These are phyloP conservation scores for Pyrgilauda ruficollis DNA, from an alignment of 2,113 vertebrate genomes.

Conservation along the genomic window DNA sequence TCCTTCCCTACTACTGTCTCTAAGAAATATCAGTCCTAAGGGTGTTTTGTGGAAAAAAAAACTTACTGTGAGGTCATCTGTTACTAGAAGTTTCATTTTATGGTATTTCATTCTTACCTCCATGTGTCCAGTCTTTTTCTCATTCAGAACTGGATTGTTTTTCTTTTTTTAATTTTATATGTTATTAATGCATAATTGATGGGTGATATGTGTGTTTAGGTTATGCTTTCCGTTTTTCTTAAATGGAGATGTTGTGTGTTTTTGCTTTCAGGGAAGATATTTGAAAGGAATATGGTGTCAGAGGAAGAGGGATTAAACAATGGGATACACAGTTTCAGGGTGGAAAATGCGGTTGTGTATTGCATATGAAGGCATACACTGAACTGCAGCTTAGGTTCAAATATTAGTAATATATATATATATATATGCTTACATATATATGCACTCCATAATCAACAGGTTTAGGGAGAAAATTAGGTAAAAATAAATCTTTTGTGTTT, in stretches of 20 bases:
- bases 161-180: background rate
- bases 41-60: background rate
- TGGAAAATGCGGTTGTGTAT: background rate
- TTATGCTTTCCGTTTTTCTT: background rate
- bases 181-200: background rate
- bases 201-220: background rate
- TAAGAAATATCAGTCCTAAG: background rate
- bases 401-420: background rate
- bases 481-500: background rate
- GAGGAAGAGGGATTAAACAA: background rate
- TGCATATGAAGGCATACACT: background rate
- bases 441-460: background rate
- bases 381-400: background rate
- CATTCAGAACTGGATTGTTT: background rate
- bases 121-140: background rate
- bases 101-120: background rate
- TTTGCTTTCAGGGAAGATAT: background rate
- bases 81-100: background rate
- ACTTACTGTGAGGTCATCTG: background rate
- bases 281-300: background rate
- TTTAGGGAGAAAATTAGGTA: background rate
- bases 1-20: background rate
- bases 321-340: fast-evolving
- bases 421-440: background rate
- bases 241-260: background rate